Base-by-base conservation (phyloP, 2,888 invertebrate genomes). In the Conomelus anceps region DNA sequence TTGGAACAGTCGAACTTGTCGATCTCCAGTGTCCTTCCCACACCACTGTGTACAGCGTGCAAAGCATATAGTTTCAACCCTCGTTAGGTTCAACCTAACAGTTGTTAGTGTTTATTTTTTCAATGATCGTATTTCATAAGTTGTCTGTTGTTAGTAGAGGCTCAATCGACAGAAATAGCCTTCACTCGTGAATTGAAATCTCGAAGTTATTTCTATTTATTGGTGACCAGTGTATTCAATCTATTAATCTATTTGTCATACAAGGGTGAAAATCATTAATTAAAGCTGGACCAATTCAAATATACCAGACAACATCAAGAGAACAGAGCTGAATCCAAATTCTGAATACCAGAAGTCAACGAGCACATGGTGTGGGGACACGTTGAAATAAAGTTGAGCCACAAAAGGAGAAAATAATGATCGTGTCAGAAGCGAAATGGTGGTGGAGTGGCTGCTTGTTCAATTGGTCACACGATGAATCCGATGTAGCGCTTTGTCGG, bases 391-490 rank as follows among this genome's bases (percentile, higher is more conserved):
- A n/a, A 63, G 63, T 63, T n/a, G 63, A n/a, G 63, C 34, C 13
- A 34, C 34, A 63, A 63, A 63, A 63, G 63, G 63, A 63, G 63
- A 20, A 63, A 63, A 63, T 63, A 63, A 63, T 63, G 63, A 63
- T 63, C n/a, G 63, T 63, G 63, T n/a, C 63, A 63, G 63, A n/a
- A n/a, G n/a, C 22, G 85, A 6, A 22, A 13, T n/a, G n/a, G n/a
- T n/a, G n/a, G n/a, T n/a, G n/a, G n/a, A 13, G 3, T 4, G 84
- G 22, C n/a, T 85, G 85, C 22, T 85, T 87, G 29, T 87, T 29
- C 87, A 87, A 87, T 87, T 87, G 41, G 26, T 87, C 22, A 13
- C n/a, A n/a, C n/a, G n/a, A n/a, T n/a, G n/a, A n/a, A n/a, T n/a
- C 41, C 17, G 41, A 41, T 41, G 41, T n/a, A 20, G 63, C 63